Evolutionary conservation across 2,113 vertebrate genomes (phyloP).

Genomic region (Sylvia atricapilla): DNA sequence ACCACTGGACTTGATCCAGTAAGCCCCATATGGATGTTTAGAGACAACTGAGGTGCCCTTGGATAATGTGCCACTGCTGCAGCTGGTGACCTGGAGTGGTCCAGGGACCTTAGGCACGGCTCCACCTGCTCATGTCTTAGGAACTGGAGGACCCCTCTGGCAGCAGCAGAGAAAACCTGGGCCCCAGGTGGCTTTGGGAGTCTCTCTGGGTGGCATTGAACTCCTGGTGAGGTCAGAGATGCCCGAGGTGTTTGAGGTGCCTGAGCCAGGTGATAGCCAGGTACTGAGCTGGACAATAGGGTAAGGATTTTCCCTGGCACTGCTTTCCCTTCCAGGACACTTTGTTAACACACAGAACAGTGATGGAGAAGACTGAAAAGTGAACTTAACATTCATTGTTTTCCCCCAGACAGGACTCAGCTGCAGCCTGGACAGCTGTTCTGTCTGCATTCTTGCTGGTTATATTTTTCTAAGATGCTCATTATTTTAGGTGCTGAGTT

Average conservation of each 20-base stretch:
- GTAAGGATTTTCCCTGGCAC: background rate
- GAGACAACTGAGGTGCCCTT: background rate
- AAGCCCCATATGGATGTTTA: background rate
- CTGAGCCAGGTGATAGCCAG: background rate
- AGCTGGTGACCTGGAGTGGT: background rate
- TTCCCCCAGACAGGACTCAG: background rate
- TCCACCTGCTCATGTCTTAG: background rate
- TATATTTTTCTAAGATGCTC: background rate
- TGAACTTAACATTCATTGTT: background rate
- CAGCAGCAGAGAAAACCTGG: background rate
- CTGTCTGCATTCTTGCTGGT: background rate
- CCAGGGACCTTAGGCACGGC: background rate
- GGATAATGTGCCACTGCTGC: background rate
- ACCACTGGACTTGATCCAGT: background rate
- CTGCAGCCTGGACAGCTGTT: background rate
- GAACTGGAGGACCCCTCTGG: background rate
- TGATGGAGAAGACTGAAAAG: background rate
- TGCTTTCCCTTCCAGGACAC: background rate
- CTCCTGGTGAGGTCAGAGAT: background rate
- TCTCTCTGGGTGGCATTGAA: accelerated
- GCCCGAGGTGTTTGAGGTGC: accelerated
- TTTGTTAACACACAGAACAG: background rate
- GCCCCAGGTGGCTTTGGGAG: background rate
- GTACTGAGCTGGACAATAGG: background rate
- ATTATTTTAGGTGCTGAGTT: background rate